Base-by-base conservation (phyloP, 2,888 invertebrate species). In the Aproaerema taeniolella region DNA sequence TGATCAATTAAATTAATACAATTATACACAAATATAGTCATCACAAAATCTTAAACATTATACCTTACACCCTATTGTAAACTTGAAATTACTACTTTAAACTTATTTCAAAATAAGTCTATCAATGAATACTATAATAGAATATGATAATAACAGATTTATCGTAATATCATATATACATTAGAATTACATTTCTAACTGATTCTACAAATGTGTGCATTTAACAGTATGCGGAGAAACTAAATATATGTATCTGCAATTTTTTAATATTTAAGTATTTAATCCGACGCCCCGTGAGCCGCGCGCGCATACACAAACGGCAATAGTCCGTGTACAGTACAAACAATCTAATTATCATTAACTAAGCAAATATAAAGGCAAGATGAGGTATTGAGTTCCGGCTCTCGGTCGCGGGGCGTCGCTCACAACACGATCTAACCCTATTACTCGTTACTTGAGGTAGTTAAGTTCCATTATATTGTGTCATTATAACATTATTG, bases 91-190 rank as follows among this genome's bases (percentile, higher is more conserved):
- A 51, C 79, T 79, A 80, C 78, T 53, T 73, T 64, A 63, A 78
- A 79, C 74, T 79, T 77, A 81, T 76, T 74, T 69, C 57, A 74
- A 76, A 79, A 81, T 75, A 82, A 81, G 73, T 77, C 70, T 74
- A 80, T 77, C 67, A 68, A 78, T 72, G 72, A 74, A 58, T 79
- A 73, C 70, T 64, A 71, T 74, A 75, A 79, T 78, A 78, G 69
- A 80, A 75, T 75, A 78, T 75, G 79, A 74, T 79, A 81, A 82
- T 85, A 85, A 85, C 83, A 82, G 80, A 77, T 76, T 69, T 66
- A 72, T 67, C 68, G 64, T 71, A 65, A 71, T 33, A 33, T 58
- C 50, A 67, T 85, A 83, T 85, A 70, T 85, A 85, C 83, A 83
- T 67, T 61, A 66, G 61, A 61, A 67, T 70, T n/a, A n/a, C n/a